Evolutionary conservation across 1,140 invertebrate species (phyloP), one percentile per base, ranked within the genome.

Genomic region (Marisa cornuarietis): DNA sequence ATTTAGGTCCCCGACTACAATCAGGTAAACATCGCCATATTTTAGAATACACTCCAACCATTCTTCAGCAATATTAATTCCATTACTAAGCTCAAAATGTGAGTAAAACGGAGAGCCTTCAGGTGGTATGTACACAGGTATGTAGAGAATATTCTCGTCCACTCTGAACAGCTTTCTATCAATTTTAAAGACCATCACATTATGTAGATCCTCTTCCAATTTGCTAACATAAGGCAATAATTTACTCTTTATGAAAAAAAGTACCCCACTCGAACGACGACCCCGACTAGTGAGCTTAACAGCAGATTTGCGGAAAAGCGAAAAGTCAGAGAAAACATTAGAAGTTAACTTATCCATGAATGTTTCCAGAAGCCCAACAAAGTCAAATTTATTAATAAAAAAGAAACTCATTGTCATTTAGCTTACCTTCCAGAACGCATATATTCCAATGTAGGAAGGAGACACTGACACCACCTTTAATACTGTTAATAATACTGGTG

Each of bases 11-110:
- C 66, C 66, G 42, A 26, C 42, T n/a, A 69, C 24, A 18, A 69
- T 69, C 13, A 69, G n/a, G 42, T 69, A 69, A n/a, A 69, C 66
- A 7, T 69, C 66, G 42, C 11, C 42, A 11, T 69, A n/a, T 31
- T 26, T 26, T 1, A 69, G 6, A 14, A 69, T 69, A 3, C 13
- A 31, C 42, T 69, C n/a, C n/a, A 69, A 69, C 13, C 13, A 14
- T 18, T 69, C 66, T 69, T 69, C 66, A 14, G 42, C n/a, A n/a
- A 69, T 69, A 69, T 31, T n/a, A 69, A 69, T 69, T n/a, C 66
- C 66, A 69, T 69, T 69, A 31, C 42, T 31, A 69, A 69, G 24
- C 24, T 69, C 66, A 69, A 69, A 69, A 69, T 69, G 42, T 26
- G 66, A 16, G n/a, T 69, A 69, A 69, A 69, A 69, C 11, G 66